Evolutionary conservation across 2,113 vertebrate species (phyloP), one percentile per base, ranked within the genome.

Genomic region (Burhinus oedicnemus): DNA sequence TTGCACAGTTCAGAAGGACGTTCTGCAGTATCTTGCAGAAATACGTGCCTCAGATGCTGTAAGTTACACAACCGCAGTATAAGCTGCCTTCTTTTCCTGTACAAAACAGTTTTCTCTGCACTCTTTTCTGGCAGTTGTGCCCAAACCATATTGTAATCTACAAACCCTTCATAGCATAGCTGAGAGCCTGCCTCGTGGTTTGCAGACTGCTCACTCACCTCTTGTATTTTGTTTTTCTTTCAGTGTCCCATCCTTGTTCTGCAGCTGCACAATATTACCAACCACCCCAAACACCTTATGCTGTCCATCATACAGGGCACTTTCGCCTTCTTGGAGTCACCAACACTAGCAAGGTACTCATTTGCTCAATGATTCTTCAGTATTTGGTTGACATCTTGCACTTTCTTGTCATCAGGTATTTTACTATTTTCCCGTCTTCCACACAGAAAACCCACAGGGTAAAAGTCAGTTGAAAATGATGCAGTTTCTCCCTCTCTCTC

Each of bases 131-230:
- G 26, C 14, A 87, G 44, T 47, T 68, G 32, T 47, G 19, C 17
- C 32, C 2, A 87, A 79, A 29, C 15, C 7, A 45, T 64, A 38
- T 29, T 68, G 64, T 51, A 70, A 79, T 9, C 20, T 68, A 19
- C 19, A 83, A 84, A 64, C 1, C 3, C 11, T 51, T n/a, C 18
- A 12, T 0, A 64, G n/a, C 30, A 40, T 13, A 42, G 21, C 5
- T 51, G 19, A 82, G 5, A 69, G 3, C 26, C 47, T 54, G 12
- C 25, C 15, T 75, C 0, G 0, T 26, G 47, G 17, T 69, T 87
- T 62, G 36, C 30, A 91, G 40, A 40, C 20, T 30, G 2, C 25
- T 74, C 32, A 61, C 15, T 70, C 54, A 42, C 14, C n/a, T 45
- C 21, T 49, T 25, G 8, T 69, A 45, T 74, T 87, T 78, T 0